Percentiles rank a stretch among this genome's conserved stretches.
These are phyloP conservation scores for Zhengitettix transpicula DNA, from an alignment of 2,888 invertebrate genomes.

Conservation along the genomic window DNA sequence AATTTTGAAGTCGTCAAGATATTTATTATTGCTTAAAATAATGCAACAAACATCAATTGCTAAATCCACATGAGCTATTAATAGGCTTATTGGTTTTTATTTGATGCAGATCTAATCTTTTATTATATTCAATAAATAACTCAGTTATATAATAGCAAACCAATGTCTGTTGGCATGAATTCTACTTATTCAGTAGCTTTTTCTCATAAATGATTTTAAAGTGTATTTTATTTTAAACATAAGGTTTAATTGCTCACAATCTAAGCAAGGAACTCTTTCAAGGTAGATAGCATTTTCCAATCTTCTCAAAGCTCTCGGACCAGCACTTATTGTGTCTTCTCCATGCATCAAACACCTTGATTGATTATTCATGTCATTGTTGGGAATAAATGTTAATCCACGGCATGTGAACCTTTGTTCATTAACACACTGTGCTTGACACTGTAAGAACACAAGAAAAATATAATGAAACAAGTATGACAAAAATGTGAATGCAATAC, in stretches of 20 bases:
- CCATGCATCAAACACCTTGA: constrained; percentile 54
- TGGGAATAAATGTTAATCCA: constrained; percentile 3
- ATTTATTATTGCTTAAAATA: no score
- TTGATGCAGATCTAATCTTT: no score
- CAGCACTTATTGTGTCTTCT: constrained; percentile 64
- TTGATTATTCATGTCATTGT: constrained; percentile 4
- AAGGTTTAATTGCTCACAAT: constrained; percentile 39
- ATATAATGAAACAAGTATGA: no score
- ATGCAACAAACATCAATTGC: no score
- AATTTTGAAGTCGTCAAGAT: no score
- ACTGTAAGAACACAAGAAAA: constrained; percentile 22
- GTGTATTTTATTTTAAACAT: background rate
- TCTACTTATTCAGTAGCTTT: background rate
- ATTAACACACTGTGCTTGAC: constrained; percentile 39
- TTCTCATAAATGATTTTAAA: background rate
- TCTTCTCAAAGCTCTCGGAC: constrained; percentile 48
- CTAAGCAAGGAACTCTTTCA: constrained; percentile 66
- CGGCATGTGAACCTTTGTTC: constrained; percentile 34
- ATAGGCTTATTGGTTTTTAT: no score
- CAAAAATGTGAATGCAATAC: no score
- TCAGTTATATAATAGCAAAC: no score
- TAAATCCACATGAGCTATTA: no score
- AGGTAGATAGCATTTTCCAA: constrained; percentile 49
- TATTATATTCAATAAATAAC: no score
- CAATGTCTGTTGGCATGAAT: no score